Conservation (phyloP, 2,113 vertebrate genomes). For the Columba livia region DNA sequence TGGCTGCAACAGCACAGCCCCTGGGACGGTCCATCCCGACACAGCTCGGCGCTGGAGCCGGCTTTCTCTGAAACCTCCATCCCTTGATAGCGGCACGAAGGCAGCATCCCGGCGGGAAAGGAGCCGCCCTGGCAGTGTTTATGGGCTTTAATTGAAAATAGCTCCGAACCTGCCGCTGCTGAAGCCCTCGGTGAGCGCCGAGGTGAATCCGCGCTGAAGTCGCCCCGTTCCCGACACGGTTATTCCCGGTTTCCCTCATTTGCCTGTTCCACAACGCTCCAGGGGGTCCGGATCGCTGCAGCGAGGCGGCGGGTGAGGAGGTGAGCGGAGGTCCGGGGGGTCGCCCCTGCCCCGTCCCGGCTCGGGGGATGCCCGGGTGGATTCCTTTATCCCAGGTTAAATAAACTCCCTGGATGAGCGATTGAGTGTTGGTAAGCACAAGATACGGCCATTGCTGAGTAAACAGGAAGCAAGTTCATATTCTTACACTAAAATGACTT, state of each 20-base stretch:
- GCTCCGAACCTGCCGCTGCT: not conserved
- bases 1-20: too few relatives aligned
- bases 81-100: too few relatives aligned
- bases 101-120: not conserved
- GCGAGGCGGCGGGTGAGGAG: not conserved
- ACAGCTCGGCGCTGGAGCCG: not conserved
- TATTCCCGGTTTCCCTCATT: not conserved
- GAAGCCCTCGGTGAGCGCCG: not conserved
- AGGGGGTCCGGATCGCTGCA: not conserved
- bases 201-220: too few relatives aligned
- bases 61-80: not conserved
- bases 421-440: not conserved
- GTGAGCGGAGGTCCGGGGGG: not conserved
- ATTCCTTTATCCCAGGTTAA: not conserved
- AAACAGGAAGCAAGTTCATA: not conserved
- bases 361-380: fast-evolving
- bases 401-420: not conserved
- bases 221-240: fast-evolving
- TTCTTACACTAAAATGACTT: not conserved
- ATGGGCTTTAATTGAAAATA: fast-evolving
- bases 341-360: not conserved
- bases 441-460: not conserved
- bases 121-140: fast-evolving
- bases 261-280: not conserved
- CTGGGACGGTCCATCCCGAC: too few relatives aligned